Conservation (phyloP, 2,797 vertebrate genomes). For the Centropyge bicolor region DNA sequence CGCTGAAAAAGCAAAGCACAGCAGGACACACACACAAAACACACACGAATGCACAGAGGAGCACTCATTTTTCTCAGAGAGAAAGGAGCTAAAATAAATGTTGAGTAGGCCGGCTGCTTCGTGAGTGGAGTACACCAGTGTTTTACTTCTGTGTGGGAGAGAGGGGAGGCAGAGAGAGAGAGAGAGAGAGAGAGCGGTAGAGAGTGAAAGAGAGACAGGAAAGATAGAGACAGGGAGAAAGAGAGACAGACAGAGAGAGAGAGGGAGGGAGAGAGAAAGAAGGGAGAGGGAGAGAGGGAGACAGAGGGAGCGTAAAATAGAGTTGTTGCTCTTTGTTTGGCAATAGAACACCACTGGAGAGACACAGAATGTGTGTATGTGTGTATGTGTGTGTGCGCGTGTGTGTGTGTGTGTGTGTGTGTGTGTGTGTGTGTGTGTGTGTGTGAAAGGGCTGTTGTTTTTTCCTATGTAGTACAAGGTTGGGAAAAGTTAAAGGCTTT, state of each 20-base stretch:
- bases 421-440: conserved; percentile 11
- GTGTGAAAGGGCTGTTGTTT: not conserved
- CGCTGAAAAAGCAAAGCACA: conserved; percentile 13
- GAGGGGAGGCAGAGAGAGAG: conserved; percentile 50
- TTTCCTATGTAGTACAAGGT: conserved; percentile 33
- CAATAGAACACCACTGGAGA: conserved; percentile 53
- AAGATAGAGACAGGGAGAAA: conserved; percentile 51
- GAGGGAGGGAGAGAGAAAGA: conserved; percentile 17
- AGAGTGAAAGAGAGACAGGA: conserved; percentile 10
- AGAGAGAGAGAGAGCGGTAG: conserved; percentile 13
- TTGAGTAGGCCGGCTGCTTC: conserved; percentile 77
- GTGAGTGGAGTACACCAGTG: conserved; percentile 68
- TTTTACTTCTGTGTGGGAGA: conserved; percentile 75
- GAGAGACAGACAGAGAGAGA: conserved; percentile 16
- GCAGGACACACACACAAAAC: conserved; percentile 16
- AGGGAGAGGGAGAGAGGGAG: conserved; percentile 18
- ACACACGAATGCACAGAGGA: conserved; percentile 41
- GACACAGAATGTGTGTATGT: not conserved
- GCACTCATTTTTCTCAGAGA: conserved; percentile 43
- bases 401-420: conserved; percentile 18
- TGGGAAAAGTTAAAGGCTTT: conserved; percentile 46
- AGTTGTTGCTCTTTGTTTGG: conserved; percentile 56
- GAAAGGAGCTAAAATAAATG: conserved; percentile 73
- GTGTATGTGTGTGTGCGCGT: not conserved
- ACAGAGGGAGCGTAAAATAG: conserved; percentile 34